phyloP scores from a whole-genome alignment of 1,140 invertebrate genomes.

The Colletes gigas region DNA sequence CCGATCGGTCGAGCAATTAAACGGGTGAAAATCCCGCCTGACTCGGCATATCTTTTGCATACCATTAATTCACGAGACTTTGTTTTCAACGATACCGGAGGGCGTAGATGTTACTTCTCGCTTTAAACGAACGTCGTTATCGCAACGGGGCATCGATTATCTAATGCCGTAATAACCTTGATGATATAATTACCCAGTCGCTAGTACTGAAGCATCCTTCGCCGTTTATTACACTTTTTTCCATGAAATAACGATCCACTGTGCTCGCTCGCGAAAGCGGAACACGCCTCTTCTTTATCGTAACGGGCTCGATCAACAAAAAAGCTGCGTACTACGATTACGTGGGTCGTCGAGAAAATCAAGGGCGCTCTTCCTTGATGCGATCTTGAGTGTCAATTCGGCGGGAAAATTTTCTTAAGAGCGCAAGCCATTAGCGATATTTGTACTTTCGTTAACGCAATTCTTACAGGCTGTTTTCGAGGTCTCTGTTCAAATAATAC shows the following conservation, averaged over 20 bases:
- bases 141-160: slow-evolving; percentile 44
- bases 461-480: neutral
- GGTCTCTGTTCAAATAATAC: neutral
- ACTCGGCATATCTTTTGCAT: slow-evolving; percentile 1
- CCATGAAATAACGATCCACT: slow-evolving; percentile 18
- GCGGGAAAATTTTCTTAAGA: no score
- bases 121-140: slow-evolving; percentile 33
- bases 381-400: no score
- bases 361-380: neutral
- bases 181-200: slow-evolving; percentile 58
- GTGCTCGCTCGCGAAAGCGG: slow-evolving; percentile 4
- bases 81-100: neutral
- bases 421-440: no score
- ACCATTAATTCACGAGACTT: neutral
- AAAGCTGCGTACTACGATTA: slow-evolving; percentile 13
- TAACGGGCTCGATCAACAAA: neutral
- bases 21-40: neutral
- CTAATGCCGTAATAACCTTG: slow-evolving; percentile 52
- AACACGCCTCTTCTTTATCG: slow-evolving; percentile 1
- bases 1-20: slow-evolving; percentile 27
- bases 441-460: no score
- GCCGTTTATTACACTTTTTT: slow-evolving; percentile 29
- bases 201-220: slow-evolving; percentile 28
- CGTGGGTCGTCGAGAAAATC: slow-evolving; percentile 14
- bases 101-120: neutral